Percentiles rank a stretch among this genome's conserved stretches.
Evolutionary conservation across 2,888 invertebrate species (phyloP).

Genomic region (Oscheius sp.): DNA sequence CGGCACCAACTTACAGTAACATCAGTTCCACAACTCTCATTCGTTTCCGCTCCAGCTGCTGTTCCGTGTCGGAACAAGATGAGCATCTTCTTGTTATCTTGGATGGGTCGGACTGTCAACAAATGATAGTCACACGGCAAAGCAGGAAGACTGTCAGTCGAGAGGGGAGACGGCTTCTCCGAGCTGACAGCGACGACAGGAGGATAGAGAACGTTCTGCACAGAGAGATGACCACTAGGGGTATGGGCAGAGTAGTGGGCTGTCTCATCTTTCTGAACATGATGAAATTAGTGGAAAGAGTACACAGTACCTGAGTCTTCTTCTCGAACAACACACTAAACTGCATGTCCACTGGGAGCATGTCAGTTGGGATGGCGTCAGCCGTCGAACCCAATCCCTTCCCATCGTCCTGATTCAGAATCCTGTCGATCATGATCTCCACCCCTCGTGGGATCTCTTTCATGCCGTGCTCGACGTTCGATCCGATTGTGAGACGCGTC

Average conservation of each 20-base stretch:
- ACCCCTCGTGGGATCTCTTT: conserved; percentile 31
- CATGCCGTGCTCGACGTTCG: conserved; percentile 48
- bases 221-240: conserved; percentile 31
- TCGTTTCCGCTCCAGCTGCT: not conserved
- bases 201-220: conserved; percentile 40
- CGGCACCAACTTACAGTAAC: conserved; percentile 14
- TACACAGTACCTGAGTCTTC: conserved; percentile 5
- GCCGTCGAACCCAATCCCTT: conserved; percentile 55
- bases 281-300: not conserved
- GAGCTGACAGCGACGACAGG: conserved; percentile 28
- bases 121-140: conserved; percentile 59
- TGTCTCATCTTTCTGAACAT: conserved; percentile 20
- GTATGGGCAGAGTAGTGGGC: conserved; percentile 35
- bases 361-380: conserved; percentile 55
- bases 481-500: conserved; percentile 31
- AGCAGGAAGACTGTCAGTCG: conserved; percentile 22
- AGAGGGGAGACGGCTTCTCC: conserved; percentile 26
- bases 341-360: conserved; percentile 55
- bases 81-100: conserved; percentile 36
- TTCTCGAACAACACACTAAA: conserved; percentile 52
- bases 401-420: conserved; percentile 62
- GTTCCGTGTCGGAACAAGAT: conserved; percentile 45
- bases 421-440: conserved; percentile 54
- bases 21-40: conserved; percentile 25
- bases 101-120: conserved; percentile 45